A percentile compares a stretch with the other conserved stretches of the same genome.
phyloP scores from a whole-genome alignment of 2,888 invertebrate genomes.

The Oligia strigilis region DNA sequence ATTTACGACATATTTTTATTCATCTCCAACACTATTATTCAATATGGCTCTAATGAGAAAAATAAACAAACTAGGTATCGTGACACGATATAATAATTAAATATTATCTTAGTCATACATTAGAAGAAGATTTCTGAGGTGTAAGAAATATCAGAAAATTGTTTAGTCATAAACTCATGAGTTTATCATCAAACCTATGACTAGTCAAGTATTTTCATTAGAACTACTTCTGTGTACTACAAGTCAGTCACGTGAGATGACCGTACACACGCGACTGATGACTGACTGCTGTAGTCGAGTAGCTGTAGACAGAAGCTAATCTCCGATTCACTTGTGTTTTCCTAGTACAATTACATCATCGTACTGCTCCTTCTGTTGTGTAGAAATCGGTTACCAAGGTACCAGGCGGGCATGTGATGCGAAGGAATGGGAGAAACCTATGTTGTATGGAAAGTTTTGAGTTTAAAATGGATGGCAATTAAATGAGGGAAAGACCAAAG shows the following conservation, averaged over 20 bases:
- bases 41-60: conserved; percentile 15
- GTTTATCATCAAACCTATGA: conserved; percentile 18
- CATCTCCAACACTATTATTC: neutral
- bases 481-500: neutral
- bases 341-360: conserved; percentile 40
- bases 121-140: conserved; percentile 1
- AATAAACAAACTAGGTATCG: conserved; percentile 20
- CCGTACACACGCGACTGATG: conserved; percentile 19
- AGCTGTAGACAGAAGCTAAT: conserved; percentile 1
- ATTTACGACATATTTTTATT: conserved; percentile 21
- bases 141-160: conserved; percentile 1
- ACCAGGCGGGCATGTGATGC: neutral
- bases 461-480: neutral
- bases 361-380: neutral
- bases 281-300: neutral
- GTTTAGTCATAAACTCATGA: conserved; percentile 22
- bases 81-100: conserved; percentile 5
- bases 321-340: conserved; percentile 31
- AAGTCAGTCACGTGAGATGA: conserved; percentile 40
- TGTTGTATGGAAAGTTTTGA: neutral
- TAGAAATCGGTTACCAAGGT: neutral
- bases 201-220: conserved; percentile 7
- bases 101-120: neutral
- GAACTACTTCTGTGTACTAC: neutral
- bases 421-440: neutral